These are phyloP conservation scores for Amphilophus citrinellus DNA, from an alignment of 2,113 vertebrate species.

Conservation along the genomic window DNA sequence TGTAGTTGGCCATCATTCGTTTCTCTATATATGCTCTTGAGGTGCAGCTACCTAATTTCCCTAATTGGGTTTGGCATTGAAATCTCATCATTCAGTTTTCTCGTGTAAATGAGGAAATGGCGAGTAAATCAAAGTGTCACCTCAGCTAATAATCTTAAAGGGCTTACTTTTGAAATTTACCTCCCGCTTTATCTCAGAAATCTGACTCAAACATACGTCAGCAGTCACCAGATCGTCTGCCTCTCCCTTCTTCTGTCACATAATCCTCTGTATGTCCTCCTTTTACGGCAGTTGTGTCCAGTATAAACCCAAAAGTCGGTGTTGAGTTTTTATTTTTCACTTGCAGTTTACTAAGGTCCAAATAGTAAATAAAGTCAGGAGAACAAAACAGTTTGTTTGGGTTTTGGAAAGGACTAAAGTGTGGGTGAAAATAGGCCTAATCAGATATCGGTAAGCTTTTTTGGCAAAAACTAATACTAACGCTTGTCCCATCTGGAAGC, in stretches of 20 bases:
- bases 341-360: no score
- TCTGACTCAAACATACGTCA: not conserved
- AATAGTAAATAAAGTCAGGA: not conserved
- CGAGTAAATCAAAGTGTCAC: conserved; percentile 1
- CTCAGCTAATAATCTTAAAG: conserved; percentile 33
- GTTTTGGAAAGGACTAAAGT: not conserved
- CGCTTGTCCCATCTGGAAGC: not conserved
- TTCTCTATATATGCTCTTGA: not conserved
- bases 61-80: not conserved
- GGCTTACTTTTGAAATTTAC: not conserved
- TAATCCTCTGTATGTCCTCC: no score
- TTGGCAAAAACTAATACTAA: not conserved
- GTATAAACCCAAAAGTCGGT: no score
- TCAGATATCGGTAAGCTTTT: not conserved
- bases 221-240: no score
- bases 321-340: no score
- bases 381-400: no score
- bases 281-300: no score
- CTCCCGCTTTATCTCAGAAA: not conserved
- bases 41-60: not conserved
- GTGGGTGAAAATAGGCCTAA: not conserved
- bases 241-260: no score
- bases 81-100: not conserved
- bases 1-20: not conserved
- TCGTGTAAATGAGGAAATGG: not conserved